These are phyloP conservation scores for Hyppa rectilinea DNA, from an alignment of 2,888 invertebrate species.

Conservation along the genomic window DNA sequence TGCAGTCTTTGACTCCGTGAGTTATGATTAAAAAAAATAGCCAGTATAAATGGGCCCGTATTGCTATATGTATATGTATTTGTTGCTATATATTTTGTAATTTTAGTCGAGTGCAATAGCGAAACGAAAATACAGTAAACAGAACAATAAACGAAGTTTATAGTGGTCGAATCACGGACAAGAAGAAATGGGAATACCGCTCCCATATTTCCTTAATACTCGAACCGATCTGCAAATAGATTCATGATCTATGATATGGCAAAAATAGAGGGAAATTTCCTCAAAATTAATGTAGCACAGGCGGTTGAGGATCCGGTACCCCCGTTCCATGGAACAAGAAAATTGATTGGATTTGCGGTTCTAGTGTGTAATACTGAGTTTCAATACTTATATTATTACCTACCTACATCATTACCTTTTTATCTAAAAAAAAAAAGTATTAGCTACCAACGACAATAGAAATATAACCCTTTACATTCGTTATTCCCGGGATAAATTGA, in stretches of 20 bases:
- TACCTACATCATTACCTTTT: background rate
- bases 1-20: constrained; percentile 7
- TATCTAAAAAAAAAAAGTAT: constrained; percentile 3
- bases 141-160: background rate
- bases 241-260: background rate
- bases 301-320: background rate
- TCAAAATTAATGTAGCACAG: background rate
- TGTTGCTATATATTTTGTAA: background rate
- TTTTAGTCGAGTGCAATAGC: background rate
- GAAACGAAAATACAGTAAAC: no score
- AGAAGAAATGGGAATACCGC: background rate
- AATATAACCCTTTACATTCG: background rate
- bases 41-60: constrained; percentile 19
- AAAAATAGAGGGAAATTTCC: background rate
- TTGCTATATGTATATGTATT: constrained; percentile 1
- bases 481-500: background rate
- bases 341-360: background rate
- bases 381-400: background rate
- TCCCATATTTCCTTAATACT: background rate
- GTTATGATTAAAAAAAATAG: constrained; percentile 11
- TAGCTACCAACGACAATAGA: background rate
- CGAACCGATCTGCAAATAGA: background rate
- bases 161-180: background rate
- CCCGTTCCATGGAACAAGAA: background rate
- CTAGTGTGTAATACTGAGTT: background rate